Evolutionary conservation across 2,113 vertebrate species (phyloP).

Genomic region (Brachirus orientalis): DNA sequence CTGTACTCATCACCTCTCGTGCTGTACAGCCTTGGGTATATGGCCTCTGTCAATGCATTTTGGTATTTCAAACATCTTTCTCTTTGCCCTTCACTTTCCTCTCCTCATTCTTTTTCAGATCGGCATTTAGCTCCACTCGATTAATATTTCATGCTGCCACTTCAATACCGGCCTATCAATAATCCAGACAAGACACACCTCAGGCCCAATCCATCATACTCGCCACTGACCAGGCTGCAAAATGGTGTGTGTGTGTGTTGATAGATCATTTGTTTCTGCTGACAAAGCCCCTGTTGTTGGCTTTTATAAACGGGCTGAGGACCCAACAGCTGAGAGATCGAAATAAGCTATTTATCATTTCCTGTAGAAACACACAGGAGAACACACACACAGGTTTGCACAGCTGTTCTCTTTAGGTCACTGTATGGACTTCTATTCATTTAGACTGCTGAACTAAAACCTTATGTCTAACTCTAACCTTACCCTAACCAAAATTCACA

Average conservation of each 20-base stretch:
- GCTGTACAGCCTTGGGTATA: constrained; percentile 17
- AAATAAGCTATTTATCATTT: constrained; percentile 70
- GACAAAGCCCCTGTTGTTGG: constrained; percentile 49
- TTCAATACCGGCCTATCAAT: constrained; percentile 70
- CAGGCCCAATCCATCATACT: constrained; percentile 71
- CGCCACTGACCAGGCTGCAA: constrained; percentile 37
- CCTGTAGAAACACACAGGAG: constrained; percentile 24
- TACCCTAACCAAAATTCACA: neutral
- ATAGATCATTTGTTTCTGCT: constrained; percentile 73
- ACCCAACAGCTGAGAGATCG: constrained; percentile 56
- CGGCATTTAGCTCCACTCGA: constrained; percentile 43
- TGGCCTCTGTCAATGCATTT: constrained; percentile 6
- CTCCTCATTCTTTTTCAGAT: constrained; percentile 31
- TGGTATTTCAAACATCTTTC: constrained; percentile 23
- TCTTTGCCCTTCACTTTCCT: constrained; percentile 35
- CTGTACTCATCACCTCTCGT: constrained; percentile 2
- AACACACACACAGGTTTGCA: constrained; percentile 2
- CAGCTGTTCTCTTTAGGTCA: no score
- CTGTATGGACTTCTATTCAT: no score
- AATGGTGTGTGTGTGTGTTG: constrained; percentile 21
- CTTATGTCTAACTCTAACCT: neutral
- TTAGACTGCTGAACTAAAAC: no score
- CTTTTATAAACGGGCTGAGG: constrained; percentile 37
- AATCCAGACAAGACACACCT: constrained; percentile 54
- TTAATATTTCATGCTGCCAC: constrained; percentile 70